phyloP scores from a whole-genome alignment of 1,140 invertebrate species.

The Anastrepha obliqua region DNA sequence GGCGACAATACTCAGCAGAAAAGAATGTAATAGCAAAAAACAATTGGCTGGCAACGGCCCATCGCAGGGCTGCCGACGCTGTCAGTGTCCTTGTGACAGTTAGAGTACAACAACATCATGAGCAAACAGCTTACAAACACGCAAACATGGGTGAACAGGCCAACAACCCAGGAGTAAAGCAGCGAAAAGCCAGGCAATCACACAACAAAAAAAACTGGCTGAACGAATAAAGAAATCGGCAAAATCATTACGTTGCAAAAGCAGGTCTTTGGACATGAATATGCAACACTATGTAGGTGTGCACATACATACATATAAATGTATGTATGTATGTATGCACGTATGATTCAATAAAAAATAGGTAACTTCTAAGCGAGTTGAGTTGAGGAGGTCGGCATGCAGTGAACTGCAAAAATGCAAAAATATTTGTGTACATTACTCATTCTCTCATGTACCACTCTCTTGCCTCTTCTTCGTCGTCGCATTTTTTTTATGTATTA shows the following conservation, averaged over 20 bases:
- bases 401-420: conserved; percentile 29
- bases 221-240: neutral
- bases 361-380: neutral
- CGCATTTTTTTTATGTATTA: too few relatives aligned
- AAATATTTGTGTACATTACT: conserved; percentile 27
- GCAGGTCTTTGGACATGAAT: neutral
- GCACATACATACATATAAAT: neutral
- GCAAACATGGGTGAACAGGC: neutral
- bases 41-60: conserved; percentile 41
- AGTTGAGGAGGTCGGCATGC: neutral
- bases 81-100: conserved; percentile 36
- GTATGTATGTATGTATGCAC: neutral
- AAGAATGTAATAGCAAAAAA: neutral
- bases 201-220: neutral
- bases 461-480: neutral
- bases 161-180: conserved; percentile 8
- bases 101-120: conserved; percentile 27
- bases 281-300: neutral
- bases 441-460: neutral
- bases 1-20: neutral
- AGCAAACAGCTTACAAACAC: neutral
- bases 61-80: neutral
- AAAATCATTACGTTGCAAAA: too few relatives aligned
- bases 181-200: neutral
- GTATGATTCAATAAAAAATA: neutral